Evolutionary conservation across 2,797 vertebrate species (phyloP), one percentile per base, ranked within the genome.

Genomic region (Protosalanx chinensis): DNA sequence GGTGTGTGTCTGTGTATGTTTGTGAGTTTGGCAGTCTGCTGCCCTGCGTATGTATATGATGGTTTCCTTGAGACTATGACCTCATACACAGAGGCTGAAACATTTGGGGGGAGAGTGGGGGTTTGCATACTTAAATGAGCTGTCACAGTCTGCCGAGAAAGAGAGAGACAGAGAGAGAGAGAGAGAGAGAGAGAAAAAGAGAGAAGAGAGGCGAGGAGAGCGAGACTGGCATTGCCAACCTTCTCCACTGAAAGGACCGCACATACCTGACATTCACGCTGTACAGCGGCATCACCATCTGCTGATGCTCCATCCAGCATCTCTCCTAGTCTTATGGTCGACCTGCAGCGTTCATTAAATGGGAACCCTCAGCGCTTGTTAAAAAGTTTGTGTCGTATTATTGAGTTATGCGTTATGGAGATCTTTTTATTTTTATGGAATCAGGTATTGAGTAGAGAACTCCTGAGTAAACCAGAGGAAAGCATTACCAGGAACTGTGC

Each of bases 61-160:
- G 35, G 10, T 37, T 37, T 37, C 35, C 68, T 0, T 60, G 68
- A 65, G 58, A 12, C 37, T 53, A 41, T 81, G 81, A 85, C 82
- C 78, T 82, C 77, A 72, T 58, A 64, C 33, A 78, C 70, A 37
- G 5, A 27, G 70, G 77, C 46, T 51, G 6, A 16, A 68, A 64
- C 30, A 16, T 58, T 58, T 7, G 35, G 29, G 37, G 37, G 37
- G 37, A 29, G 65, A 66, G 62, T 64, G 37, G 30, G 65, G 67
- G 62, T 64, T 81, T 79, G 68, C 83, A 85, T 83, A 74, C 74
- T 83, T 85, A 73, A 83, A 70, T 76, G 73, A 72, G 57, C 65
- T 78, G 78, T 76, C 79, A 81, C 12, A 37, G 69, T 68, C 74
- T 67, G 23, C 23, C 23, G 23, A 27, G 23, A 27, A n/a, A n/a